phyloP scores from a whole-genome alignment of 92 coral and sea anemone species.

The Palythoa grandis region DNA sequence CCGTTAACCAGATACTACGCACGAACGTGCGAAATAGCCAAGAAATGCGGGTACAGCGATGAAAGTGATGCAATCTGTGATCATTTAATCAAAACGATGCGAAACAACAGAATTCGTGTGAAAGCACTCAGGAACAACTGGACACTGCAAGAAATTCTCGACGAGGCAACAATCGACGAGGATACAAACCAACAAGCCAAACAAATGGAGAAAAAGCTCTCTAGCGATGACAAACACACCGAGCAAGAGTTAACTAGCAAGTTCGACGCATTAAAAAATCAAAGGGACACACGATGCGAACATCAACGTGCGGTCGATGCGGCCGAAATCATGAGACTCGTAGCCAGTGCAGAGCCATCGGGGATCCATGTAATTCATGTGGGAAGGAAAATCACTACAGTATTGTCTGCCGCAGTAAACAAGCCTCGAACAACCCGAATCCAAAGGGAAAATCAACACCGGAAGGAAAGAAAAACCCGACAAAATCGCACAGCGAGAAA shows the following conservation, averaged over 20 bases:
- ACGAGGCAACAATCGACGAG: conserved; percentile 33
- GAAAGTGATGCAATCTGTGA: conserved; percentile 41
- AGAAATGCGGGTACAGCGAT: conserved; percentile 37
- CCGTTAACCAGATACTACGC: conserved; percentile 31
- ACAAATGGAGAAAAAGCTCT: conserved; percentile 36
- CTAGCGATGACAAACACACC: conserved; percentile 10
- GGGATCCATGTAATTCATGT: conserved; percentile 33
- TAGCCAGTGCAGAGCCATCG: conserved; percentile 35
- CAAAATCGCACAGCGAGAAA: not conserved
- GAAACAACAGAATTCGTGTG: conserved; percentile 25
- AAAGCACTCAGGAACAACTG: conserved; percentile 30
- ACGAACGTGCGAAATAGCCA: conserved; percentile 33
- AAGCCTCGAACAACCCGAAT: not conserved
- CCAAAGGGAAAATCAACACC: not conserved
- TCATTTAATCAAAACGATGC: conserved; percentile 45
- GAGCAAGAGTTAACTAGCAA: conserved; percentile 14
- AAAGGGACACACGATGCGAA: too few species aligned
- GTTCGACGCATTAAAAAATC: not conserved
- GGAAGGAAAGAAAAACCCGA: not conserved
- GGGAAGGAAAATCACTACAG: conserved; percentile 38
- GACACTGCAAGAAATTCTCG: conserved; percentile 39
- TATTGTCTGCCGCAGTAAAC: conserved; percentile 11
- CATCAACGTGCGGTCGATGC: not conserved
- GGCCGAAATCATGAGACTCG: not conserved
- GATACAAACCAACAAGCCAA: conserved; percentile 28